Base-by-base conservation (phyloP, 2,797 vertebrate genomes). In the Falco berigora region DNA sequence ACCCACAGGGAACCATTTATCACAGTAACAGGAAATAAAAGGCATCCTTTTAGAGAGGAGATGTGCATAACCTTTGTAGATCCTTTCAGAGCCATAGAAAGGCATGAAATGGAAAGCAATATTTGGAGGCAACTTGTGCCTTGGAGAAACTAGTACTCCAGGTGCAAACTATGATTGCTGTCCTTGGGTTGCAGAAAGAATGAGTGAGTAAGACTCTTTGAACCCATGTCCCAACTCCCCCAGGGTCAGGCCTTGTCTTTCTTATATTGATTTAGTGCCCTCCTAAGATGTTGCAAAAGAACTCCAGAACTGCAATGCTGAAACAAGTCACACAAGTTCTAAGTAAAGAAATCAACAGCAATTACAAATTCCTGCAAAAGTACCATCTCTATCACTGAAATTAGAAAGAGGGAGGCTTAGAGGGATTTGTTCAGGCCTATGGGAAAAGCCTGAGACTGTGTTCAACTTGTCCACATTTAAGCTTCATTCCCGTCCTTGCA, bases 201-300 rank as follows among this genome's bases (percentile, higher is more conserved):
- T 40, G 32, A 88, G 32, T 1, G 0, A 93, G 49, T 53, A 81
- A 86, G 73, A 46, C 46, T 56, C 68, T 83, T 18, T 93, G 79
- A 94, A 92, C 36, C 47, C 21, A 34, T 24, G 24, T 46, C 68
- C 92, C 58, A 83, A 40, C 17, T 72, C 32, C 38, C 13, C 14
- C 4, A 4, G 23, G 40, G 64, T 90, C 61, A 92, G 34, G 24
- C 44, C 62, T 74, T 38, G 58, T 61, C 75, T 86, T 22, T 55
- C 40, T 76, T 55, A 55, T 20, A 63, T 36, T 67, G 68, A 58
- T 88, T 88, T 75, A 84, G 58, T 82, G 61, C 18, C 32, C 23
- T 93, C 53, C 66, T 52, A 93, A 82, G 77, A 69, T 64, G 36
- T 92, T 90, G 75, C 92, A 95, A 92, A 87, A 96, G 88, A 94